Base-by-base conservation (phyloP, 2,797 vertebrate species). In the Esox lucius region DNA sequence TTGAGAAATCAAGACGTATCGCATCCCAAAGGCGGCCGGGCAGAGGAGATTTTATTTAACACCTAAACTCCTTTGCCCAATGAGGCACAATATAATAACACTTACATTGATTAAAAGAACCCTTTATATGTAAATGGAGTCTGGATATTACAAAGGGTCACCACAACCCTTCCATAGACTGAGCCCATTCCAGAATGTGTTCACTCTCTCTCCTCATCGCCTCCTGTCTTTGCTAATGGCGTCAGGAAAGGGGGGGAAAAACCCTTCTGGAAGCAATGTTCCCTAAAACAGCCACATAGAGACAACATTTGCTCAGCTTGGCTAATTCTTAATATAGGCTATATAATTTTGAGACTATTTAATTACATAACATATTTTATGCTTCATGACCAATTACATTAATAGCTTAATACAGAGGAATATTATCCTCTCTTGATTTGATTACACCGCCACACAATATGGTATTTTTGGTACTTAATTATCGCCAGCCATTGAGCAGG, bases 321-420 rank as follows among this genome's bases (percentile, higher is more conserved):
- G 96, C 96, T 99, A 98, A 98, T 98, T 98, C 97, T 98, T 99
- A 98, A 98, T 98, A 96, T 95, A 96, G 95, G 95, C 96, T 94
- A 96, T 98, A 98, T 98, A 95, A 97, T 98, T 98, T 96, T 95
- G 95, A 97, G 96, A 95, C 95, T 95, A 97, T 97, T 99, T 98
- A 98, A 99, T 99, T 98, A 97, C 94, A 95, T 96, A 97, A 98
- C 96, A 97, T 98, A 98, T 97, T 99, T 98, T 98, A 97, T 97
- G 98, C 98, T 97, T 98, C 97, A 98, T 98, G 96, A 98, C 96
- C 97, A 98, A 99, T 99, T 98, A 99, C 97, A 99, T 98, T 97
- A 98, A 98, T 99, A 96, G 97, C 96, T 97, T 96, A 98, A 98
- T 97, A 96, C 95, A 96, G 96, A 96, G 95, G 95, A 98, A 98